Evolutionary conservation across 1,140 invertebrate species (phyloP).

Genomic region (Diuraphis noxia): DNA sequence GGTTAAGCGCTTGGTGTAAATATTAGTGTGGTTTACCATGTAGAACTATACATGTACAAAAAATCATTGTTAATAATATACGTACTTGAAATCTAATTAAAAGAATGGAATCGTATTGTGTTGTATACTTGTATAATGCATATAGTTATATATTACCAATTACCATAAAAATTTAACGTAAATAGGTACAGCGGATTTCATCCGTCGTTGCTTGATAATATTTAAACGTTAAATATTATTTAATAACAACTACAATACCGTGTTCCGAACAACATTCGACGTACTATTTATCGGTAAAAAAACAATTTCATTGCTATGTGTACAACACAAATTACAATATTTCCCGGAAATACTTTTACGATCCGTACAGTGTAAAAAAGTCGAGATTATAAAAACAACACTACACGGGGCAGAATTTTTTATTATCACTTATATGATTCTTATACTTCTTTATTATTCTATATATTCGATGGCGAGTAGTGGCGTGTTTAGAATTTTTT

Average conservation of each 20-base stretch:
- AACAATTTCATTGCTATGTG: not conserved
- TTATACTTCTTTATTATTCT: not conserved
- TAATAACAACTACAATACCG: not conserved
- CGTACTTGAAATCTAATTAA: conserved; percentile 1
- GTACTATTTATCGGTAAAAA: conserved; percentile 6
- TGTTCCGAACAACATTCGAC: not conserved
- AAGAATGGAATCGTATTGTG: not conserved
- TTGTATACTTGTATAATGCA: not conserved
- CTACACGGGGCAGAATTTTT: not conserved
- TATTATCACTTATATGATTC: not conserved
- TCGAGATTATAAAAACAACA: not conserved
- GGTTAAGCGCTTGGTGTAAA: not conserved
- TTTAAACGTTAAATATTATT: not conserved
- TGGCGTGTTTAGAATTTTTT: not conserved
- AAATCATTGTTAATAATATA: not conserved
- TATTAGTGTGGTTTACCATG: not conserved
- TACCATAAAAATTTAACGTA: not conserved
- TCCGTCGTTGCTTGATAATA: not conserved
- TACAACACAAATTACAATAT: not conserved
- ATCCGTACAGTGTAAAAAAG: not conserved
- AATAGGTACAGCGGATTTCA: not conserved
- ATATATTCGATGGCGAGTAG: not conserved
- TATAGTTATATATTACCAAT: no score
- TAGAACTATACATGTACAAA: not conserved
- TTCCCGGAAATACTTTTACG: conserved; percentile 13